Conservation (phyloP, 1,140 invertebrate genomes). For the Tetraneura akinire region DNA sequence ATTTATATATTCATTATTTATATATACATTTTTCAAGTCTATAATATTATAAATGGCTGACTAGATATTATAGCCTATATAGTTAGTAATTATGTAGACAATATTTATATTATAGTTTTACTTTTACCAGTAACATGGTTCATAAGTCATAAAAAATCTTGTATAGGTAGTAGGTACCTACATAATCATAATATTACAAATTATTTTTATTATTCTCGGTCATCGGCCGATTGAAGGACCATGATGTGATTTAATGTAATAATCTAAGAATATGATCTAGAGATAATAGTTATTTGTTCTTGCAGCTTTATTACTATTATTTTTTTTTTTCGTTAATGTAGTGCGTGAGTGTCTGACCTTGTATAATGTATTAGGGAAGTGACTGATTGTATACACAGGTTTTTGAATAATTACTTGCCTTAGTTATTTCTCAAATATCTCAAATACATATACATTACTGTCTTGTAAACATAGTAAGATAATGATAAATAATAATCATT, state of each 20-base stretch:
- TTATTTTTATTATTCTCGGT: slow-evolving; percentile 24
- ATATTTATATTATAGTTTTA: too few relatives aligned
- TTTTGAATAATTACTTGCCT: slow-evolving; percentile 18
- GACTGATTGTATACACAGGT: slow-evolving; percentile 20
- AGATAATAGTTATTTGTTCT: background rate
- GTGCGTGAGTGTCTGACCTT: background rate
- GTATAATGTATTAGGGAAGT: slow-evolving; percentile 11
- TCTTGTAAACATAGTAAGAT: too few relatives aligned
- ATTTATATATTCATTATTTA: too few relatives aligned
- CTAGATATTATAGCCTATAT: too few relatives aligned
- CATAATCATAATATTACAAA: too few relatives aligned
- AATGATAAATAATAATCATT: too few relatives aligned
- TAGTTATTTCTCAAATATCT: slow-evolving; percentile 6
- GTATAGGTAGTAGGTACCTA: too few relatives aligned
- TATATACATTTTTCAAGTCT: too few relatives aligned
- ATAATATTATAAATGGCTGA: too few relatives aligned
- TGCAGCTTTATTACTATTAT: background rate
- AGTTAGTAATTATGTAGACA: too few relatives aligned
- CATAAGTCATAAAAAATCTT: too few relatives aligned
- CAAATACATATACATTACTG: background rate
- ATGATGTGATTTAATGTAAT: slow-evolving; percentile 12
- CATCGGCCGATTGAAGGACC: background rate
- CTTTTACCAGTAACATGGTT: too few relatives aligned
- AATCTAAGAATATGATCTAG: background rate
- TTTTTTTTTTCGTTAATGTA: background rate